phyloP scores from a whole-genome alignment of 2,888 invertebrate genomes.

The Lampropteryx suffumata region DNA sequence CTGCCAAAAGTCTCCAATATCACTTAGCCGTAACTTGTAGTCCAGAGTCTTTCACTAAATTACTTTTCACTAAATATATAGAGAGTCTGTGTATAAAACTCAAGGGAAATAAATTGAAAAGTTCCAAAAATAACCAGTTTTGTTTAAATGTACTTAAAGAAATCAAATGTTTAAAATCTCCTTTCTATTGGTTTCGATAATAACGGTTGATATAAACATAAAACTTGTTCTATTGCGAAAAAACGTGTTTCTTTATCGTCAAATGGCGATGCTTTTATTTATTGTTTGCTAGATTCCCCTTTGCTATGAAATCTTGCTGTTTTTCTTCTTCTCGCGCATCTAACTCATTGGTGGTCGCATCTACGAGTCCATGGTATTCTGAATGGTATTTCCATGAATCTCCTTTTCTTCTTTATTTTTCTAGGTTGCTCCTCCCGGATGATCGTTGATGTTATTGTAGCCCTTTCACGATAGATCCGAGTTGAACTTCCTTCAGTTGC shows the following conservation, averaged over 20 bases:
- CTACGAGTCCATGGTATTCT: conserved; percentile 64
- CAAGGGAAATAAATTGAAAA: conserved; percentile 76
- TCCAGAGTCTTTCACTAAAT: conserved; percentile 78
- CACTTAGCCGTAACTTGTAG: conserved; percentile 76
- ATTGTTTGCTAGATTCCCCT: conserved; percentile 69
- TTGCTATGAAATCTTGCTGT: conserved; percentile 75
- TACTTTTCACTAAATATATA: conserved; percentile 78
- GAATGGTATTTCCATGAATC: conserved; percentile 61
- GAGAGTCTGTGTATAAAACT: conserved; percentile 80
- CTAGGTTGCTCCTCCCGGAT: conserved; percentile 73
- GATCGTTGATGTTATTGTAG: conserved; percentile 69
- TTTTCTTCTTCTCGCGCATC: conserved; percentile 75
- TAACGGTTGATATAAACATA: conserved; percentile 83
- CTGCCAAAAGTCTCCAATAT: conserved; percentile 76
- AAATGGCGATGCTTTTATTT: conserved; percentile 79
- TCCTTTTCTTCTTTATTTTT: conserved; percentile 56
- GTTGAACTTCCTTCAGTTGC: conserved; percentile 75
- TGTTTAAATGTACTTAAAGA: conserved; percentile 82
- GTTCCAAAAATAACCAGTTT: conserved; percentile 83
- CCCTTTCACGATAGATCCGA: conserved; percentile 75
- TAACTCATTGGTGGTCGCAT: conserved; percentile 69
- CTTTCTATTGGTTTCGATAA: conserved; percentile 82
- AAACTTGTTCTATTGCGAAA: conserved; percentile 85
- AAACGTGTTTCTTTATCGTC: conserved; percentile 84
- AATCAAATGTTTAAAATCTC: conserved; percentile 77